These are phyloP conservation scores for Colaptes auratus DNA, from an alignment of 2,113 vertebrate species.

Conservation along the genomic window DNA sequence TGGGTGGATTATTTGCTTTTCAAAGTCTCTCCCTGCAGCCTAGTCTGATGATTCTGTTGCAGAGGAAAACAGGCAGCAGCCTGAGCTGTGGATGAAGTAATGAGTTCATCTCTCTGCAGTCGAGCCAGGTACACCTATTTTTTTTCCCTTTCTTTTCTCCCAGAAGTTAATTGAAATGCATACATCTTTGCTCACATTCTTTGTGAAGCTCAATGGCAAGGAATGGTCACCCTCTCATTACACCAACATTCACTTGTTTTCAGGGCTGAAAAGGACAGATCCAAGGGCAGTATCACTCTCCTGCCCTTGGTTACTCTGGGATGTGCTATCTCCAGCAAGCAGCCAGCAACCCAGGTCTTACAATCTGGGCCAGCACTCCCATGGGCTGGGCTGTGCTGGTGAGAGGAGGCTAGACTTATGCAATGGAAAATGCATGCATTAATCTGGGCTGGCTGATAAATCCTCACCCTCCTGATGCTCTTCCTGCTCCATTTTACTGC, in stretches of 20 bases:
- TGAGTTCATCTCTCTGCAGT: conserved; percentile 20
- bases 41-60: not conserved
- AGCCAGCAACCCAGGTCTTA: not conserved
- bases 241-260: not conserved
- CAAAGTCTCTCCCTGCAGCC: not conserved
- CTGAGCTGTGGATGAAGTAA: not conserved
- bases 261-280: not conserved
- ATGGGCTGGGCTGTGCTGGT: not conserved
- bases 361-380: not conserved
- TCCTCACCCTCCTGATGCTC: not conserved
- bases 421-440: not conserved
- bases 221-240: not conserved
- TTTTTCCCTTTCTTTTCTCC: not conserved
- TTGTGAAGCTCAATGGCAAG: conserved; percentile 19
- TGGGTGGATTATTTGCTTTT: not conserved
- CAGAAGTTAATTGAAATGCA: conserved; percentile 12
- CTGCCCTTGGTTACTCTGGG: not conserved
- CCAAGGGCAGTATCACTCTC: not conserved
- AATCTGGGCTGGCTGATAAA: not conserved
- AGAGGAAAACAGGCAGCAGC: conserved; percentile 26
- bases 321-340: not conserved
- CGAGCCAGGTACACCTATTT: not conserved
- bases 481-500: not conserved
- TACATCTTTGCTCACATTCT: conserved; percentile 16
- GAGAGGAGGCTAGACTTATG: not conserved